A percentile compares a stretch with the other conserved stretches of the same genome.
Evolutionary conservation across 2,113 vertebrate genomes (phyloP).

Genomic region (Elephantulus edwardii): DNA sequence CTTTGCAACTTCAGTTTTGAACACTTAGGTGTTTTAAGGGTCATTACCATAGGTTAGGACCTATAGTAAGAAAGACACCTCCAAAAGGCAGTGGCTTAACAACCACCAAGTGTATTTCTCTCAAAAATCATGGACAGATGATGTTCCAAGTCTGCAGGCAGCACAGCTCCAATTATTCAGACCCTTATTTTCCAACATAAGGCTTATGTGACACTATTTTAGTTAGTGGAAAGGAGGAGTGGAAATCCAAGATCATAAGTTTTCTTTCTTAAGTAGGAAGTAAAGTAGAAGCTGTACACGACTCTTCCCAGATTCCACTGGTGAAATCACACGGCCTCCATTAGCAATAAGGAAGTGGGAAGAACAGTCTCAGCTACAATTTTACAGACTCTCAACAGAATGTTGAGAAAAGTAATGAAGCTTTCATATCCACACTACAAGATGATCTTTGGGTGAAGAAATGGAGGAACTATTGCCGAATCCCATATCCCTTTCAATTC

Average conservation of each 20-base stretch:
- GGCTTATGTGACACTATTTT: background rate
- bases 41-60: background rate
- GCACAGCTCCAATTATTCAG: background rate
- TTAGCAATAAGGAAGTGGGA: too few species aligned
- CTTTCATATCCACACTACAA: too few species aligned
- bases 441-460: too few species aligned
- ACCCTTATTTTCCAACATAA: background rate
- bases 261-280: too few species aligned
- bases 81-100: background rate
- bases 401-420: too few species aligned
- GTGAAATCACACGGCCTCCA: too few species aligned
- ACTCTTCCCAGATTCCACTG: too few species aligned
- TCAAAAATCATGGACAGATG: background rate
- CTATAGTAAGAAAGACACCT: background rate
- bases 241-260: background rate
- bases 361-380: too few species aligned
- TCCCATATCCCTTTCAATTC: too few species aligned
- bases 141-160: background rate
- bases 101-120: background rate
- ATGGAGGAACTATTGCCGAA: too few species aligned
- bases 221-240: background rate
- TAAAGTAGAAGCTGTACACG: too few species aligned
- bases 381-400: too few species aligned
- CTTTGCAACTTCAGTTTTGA: background rate
- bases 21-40: background rate